Evolutionary conservation across 2,888 invertebrate species (phyloP).

Genomic region (Lordiphosa andalusiaca): DNA sequence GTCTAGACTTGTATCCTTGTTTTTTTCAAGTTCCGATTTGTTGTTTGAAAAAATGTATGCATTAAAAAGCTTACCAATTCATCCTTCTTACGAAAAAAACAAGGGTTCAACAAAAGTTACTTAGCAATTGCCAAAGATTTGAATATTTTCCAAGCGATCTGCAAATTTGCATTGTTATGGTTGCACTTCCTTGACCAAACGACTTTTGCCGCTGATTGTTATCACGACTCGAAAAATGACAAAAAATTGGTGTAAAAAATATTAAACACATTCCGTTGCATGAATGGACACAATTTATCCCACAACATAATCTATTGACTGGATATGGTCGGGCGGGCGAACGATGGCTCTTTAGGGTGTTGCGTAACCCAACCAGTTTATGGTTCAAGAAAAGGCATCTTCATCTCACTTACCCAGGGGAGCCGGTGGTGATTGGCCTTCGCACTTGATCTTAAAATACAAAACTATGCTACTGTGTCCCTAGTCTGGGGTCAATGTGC

Average conservation of each 20-base stretch:
- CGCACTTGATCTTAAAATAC: conserved; percentile 13
- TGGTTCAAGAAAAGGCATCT: conserved; percentile 2
- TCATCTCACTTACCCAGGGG: conserved; percentile 21
- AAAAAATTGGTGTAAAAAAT: background rate
- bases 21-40: too few species aligned
- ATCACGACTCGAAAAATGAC: conserved; percentile 10
- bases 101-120: too few species aligned
- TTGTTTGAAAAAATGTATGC: too few species aligned
- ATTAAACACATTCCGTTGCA: conserved; percentile 6
- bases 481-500: conserved; percentile 7
- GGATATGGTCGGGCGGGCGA: background rate
- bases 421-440: conserved; percentile 26
- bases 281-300: conserved; percentile 4
- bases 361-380: conserved; percentile 6
- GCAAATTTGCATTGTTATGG: conserved; percentile 14
- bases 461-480: conserved; percentile 44
- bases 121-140: too few species aligned
- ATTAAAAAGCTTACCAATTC: too few species aligned
- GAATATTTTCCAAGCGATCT: too few species aligned
- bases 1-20: too few species aligned
- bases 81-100: too few species aligned
- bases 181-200: conserved; percentile 23
- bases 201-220: conserved; percentile 10
- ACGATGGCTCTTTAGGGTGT: conserved; percentile 3
- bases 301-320: conserved; percentile 10